Conservation (phyloP, 2,113 vertebrate species). For the Tragelaphus imberbis region DNA sequence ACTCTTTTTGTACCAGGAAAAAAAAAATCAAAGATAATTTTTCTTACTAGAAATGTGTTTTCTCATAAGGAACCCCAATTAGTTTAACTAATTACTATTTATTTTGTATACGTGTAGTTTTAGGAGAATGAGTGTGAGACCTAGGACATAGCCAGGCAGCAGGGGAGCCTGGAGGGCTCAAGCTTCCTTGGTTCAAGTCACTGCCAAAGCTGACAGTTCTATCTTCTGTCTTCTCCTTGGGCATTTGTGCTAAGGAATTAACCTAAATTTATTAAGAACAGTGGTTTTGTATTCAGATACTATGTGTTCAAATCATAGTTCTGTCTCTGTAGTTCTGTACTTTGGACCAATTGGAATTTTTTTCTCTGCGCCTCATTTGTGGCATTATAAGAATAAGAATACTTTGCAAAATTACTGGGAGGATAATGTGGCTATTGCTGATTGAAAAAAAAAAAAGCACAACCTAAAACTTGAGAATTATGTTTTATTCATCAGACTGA, state of each 20-base stretch:
- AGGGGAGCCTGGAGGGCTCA: no score
- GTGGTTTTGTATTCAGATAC: not conserved
- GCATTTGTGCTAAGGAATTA: not conserved
- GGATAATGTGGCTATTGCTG: not conserved
- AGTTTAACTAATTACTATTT: not conserved
- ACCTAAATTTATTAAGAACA: not conserved
- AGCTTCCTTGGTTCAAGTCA: not conserved
- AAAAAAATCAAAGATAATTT: not conserved
- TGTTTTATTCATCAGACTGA: not conserved
- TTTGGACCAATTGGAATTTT: not conserved
- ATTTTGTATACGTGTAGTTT: not conserved
- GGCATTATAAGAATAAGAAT: not conserved
- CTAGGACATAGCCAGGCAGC: not conserved
- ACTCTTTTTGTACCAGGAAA: not conserved
- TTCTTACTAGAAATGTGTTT: not conserved
- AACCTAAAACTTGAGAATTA: not conserved
- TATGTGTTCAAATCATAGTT: not conserved
- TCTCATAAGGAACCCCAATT: not conserved
- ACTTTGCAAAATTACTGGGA: not conserved
- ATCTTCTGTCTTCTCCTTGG: no score
- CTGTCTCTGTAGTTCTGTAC: not conserved
- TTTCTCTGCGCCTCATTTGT: not conserved
- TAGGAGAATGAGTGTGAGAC: not conserved
- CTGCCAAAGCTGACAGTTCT: not conserved
- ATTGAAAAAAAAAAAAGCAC: not conserved